A percentile compares a stretch with the other conserved stretches of the same genome.
Evolutionary conservation across 2,797 vertebrate genomes (phyloP).

Genomic region (Passerculus sandwichensis): DNA sequence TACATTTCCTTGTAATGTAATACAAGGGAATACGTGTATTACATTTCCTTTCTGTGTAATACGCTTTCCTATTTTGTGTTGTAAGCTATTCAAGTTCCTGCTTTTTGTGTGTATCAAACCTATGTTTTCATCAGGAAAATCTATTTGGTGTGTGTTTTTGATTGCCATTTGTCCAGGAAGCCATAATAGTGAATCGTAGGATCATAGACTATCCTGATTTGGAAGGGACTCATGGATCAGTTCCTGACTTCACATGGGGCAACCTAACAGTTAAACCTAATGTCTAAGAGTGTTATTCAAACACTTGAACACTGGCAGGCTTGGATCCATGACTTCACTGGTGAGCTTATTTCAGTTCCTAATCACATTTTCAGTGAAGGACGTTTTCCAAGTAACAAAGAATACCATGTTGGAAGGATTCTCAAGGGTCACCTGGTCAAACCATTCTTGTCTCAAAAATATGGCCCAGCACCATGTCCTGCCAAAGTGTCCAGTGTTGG

Average conservation of each 20-base stretch:
- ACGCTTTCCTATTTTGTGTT: neutral
- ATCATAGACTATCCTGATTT: neutral
- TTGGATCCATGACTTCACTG: neutral
- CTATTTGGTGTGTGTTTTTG: neutral
- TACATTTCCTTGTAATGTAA: neutral
- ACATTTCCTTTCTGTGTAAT: neutral
- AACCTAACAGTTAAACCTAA: neutral
- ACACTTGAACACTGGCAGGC: neutral
- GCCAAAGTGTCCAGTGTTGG: neutral
- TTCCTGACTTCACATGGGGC: neutral
- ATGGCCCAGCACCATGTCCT: neutral
- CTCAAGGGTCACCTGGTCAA: neutral
- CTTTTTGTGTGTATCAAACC: neutral
- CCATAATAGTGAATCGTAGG: neutral
- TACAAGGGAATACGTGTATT: neutral
- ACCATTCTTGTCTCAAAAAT: neutral
- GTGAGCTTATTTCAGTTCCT: neutral
- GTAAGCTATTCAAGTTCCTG: neutral
- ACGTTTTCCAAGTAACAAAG: neutral
- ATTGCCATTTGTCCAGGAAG: neutral
- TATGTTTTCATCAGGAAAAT: neutral
- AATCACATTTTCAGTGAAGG: neutral
- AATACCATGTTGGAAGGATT: neutral
- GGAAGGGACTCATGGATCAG: neutral
- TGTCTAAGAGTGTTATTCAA: neutral